Base-by-base conservation (phyloP, 2,888 invertebrate species). In the Cataglyphis rosenhaueri region DNA sequence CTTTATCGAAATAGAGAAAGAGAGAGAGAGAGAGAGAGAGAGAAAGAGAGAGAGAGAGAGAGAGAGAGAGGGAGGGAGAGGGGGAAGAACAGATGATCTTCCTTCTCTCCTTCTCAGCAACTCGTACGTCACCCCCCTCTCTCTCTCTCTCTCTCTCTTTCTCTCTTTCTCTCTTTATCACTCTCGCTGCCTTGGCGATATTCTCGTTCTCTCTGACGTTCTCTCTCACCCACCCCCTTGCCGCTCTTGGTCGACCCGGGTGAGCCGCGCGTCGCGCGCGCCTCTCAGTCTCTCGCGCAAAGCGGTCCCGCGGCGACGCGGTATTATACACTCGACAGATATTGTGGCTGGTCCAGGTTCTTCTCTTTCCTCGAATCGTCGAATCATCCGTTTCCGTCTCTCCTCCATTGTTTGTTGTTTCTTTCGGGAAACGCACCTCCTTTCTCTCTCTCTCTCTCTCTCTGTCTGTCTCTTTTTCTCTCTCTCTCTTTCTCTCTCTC, bases 231-330 rank as follows among this genome's bases (percentile, higher is more conserved):
- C 64, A 65, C 61, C 64, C 81, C 64, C 75, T 32, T 29, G 44
- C 55, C 35, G 75, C 81, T 85, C 86, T 76, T 83, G 61, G 64
- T 81, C 85, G 76, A 44, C 41, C 71, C 35, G 81, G 75, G 62
- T 44, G 44, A 78, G 57, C 25, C 66, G 70, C 86, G 84, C 68
- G 68, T 18, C 64, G 64, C 64, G 48, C 85, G 79, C 82, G 84
- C 81, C 83, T 86, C 86, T 90, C 89, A 90, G 89, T 90, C 89
- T 90, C 86, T 90, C 89, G 89, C 85, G 89, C 82, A 82, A 90
- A 86, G 86, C 90, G 86, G 76, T 82, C 52, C 75, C 87, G 89
- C 66, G 59, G 81, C 84, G 89, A 90, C 88, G 88, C 79, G 76
- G 52, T 62, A 75, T 81, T 68, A 52, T 68, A 52, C 81, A 65